These are phyloP conservation scores for Tragulus kanchil DNA, from an alignment of 2,113 vertebrate genomes.

Conservation along the genomic window DNA sequence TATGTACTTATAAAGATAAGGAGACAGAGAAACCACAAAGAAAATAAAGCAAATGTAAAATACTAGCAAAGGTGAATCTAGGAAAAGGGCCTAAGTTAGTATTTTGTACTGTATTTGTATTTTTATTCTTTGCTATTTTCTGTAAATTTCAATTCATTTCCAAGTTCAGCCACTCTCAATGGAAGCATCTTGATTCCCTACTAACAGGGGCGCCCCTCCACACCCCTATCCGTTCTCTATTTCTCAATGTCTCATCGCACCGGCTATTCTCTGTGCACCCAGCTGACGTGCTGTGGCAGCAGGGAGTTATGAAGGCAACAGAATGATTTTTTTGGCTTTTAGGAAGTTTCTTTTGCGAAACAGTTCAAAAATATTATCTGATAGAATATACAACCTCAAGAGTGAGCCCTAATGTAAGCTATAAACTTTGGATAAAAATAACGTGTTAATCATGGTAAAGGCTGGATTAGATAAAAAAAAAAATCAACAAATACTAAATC, in stretches of 20 bases:
- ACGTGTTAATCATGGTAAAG: background rate
- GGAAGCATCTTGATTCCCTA: no score
- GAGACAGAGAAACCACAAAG: background rate
- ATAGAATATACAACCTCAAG: background rate
- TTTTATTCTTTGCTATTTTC: background rate
- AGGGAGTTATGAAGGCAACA: no score
- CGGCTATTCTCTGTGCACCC: no score
- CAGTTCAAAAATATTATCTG: conserved; percentile 24
- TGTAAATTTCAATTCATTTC: no score
- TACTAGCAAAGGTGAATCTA: background rate
- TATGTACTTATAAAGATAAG: background rate
- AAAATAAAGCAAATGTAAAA: background rate
- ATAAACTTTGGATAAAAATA: background rate
- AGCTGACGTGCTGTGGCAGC: no score
- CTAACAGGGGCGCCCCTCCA: no score
- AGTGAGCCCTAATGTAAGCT: background rate
- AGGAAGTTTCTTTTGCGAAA: conserved; percentile 4
- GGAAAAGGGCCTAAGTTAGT: background rate
- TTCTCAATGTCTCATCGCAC: no score
- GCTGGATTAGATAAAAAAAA: background rate
- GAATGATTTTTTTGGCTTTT: background rate
- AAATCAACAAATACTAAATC: background rate
- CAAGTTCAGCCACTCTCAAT: background rate
- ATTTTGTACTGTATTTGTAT: background rate
- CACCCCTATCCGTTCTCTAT: no score